phyloP scores from a whole-genome alignment of 2,113 vertebrate species.

The Petrocephalus microphthalmus region DNA sequence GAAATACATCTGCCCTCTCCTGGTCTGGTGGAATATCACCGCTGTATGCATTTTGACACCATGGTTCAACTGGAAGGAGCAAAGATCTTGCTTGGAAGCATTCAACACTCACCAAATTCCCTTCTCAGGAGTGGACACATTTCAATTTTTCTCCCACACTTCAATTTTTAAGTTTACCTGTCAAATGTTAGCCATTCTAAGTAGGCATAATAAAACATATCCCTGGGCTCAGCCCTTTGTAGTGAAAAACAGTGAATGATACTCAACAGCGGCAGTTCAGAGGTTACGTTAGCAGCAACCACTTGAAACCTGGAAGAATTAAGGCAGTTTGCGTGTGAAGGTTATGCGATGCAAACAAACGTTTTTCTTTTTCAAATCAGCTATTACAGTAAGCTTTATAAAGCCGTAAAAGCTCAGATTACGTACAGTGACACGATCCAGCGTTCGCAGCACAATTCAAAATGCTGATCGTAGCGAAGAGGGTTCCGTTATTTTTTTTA shows the following conservation, averaged over 20 bases:
- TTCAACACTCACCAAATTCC: neutral
- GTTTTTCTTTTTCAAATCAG: neutral
- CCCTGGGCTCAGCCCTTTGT: neutral
- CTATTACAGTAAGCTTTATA: neutral
- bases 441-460: neutral
- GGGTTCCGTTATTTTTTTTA: neutral
- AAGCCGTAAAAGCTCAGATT: neutral
- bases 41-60: neutral
- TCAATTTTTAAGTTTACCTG: neutral
- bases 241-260: neutral
- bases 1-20: too few species aligned
- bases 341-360: neutral
- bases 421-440: neutral
- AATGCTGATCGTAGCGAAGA: neutral
- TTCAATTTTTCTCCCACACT: neutral
- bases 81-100: neutral
- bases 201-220: neutral
- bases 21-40: too few species aligned
- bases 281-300: neutral
- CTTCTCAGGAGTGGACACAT: too few species aligned
- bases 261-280: neutral
- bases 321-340: neutral
- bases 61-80: neutral
- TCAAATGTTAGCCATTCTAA: neutral
- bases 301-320: neutral